Conservation (phyloP, 23 tunicate genomes). For the Botrylloides violaceus region DNA sequence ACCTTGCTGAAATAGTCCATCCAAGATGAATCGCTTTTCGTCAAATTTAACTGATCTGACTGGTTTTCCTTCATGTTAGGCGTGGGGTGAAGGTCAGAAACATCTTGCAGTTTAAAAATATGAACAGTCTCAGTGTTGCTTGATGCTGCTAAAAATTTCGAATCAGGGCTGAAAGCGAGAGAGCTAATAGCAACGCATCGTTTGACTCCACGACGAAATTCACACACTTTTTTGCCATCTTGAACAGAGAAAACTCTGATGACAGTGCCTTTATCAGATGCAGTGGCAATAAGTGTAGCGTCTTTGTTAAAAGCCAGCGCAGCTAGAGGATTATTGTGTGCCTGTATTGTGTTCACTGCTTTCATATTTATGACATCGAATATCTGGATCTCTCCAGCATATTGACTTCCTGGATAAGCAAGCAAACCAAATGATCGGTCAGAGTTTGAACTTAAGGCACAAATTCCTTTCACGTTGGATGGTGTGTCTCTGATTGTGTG, state of each 20-base stretch:
- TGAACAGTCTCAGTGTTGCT: conserved; percentile 86
- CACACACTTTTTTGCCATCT: conserved; percentile 63
- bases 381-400: conserved; percentile 70
- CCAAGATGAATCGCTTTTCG: conserved; percentile 35
- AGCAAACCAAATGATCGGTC: conserved; percentile 52
- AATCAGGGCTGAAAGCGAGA: conserved; percentile 44
- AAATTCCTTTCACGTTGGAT: conserved; percentile 59
- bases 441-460: conserved; percentile 46
- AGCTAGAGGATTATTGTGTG: conserved; percentile 81
- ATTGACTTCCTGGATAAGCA: conserved; percentile 60
- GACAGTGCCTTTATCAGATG: conserved; percentile 87
- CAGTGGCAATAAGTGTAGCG: conserved; percentile 64
- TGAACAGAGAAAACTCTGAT: conserved; percentile 73
- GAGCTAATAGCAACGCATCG: conserved; percentile 61
- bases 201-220: conserved; percentile 75
- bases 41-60: conserved; percentile 3
- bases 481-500: conserved; percentile 78
- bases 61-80: neutral
- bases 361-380: conserved; percentile 60
- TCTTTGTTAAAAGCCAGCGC: conserved; percentile 53
- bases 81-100: too few species aligned
- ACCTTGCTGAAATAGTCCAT: conserved; percentile 56
- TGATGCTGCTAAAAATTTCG: conserved; percentile 52
- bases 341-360: conserved; percentile 71
- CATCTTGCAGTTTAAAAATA: conserved; percentile 51